A percentile compares a stretch with the other conserved stretches of the same genome.
Conservation (phyloP, 2,797 vertebrate species). For the Thunnus albacares region DNA sequence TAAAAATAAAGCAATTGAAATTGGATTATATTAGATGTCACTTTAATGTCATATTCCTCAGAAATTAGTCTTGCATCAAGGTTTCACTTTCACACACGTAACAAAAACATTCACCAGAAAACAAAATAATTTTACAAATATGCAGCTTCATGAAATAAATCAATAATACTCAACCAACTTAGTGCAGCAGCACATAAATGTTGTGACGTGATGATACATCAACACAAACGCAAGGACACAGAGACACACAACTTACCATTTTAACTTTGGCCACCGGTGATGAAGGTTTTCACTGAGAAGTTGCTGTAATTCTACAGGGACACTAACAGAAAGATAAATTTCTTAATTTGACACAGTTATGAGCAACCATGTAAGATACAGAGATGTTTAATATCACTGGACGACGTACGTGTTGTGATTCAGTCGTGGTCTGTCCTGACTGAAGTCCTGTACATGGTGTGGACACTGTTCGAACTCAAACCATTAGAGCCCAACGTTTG, state of each 20-base stretch:
- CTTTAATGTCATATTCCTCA: not conserved
- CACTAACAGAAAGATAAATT: conserved; percentile 10
- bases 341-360: not conserved
- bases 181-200: not conserved
- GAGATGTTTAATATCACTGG: not conserved
- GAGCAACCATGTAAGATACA: not conserved
- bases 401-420: conserved; percentile 51
- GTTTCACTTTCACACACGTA: not conserved
- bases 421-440: conserved; percentile 22
- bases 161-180: not conserved
- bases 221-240: conserved; percentile 4
- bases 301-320: conserved; percentile 14
- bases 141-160: no score
- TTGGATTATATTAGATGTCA: not conserved
- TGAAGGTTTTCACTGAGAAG: conserved; percentile 30
- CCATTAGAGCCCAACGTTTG: conserved; percentile 77
- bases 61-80: not conserved
- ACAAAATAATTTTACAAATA: not conserved
- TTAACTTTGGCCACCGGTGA: conserved; percentile 16
- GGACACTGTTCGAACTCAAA: conserved; percentile 71
- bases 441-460: conserved; percentile 34
- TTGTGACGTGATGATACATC: not conserved
- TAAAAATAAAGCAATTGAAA: not conserved
- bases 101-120: not conserved
- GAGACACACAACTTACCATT: conserved; percentile 30